A percentile compares a stretch with the other conserved stretches of the same genome.
phyloP scores from a whole-genome alignment of 2,888 invertebrate species.

The Cremastinae sp. region DNA sequence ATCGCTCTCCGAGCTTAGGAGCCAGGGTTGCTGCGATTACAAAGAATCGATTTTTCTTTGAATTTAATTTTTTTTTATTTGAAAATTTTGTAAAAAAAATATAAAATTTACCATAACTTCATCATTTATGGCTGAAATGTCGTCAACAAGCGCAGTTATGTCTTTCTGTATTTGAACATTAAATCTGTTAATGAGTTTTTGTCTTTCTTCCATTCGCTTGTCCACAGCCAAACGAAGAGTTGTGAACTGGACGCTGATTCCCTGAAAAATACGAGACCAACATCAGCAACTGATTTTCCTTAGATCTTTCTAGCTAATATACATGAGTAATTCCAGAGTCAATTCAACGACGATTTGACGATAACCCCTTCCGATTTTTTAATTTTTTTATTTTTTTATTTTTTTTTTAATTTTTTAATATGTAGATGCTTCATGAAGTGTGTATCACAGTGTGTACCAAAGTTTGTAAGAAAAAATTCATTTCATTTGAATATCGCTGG shows the following conservation, averaged over 20 bases:
- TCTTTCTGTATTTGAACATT: conserved; percentile 89
- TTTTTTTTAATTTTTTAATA: background rate
- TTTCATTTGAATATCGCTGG: too few species aligned
- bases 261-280: conserved; percentile 74
- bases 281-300: too few species aligned
- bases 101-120: conserved; percentile 84
- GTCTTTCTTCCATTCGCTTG: conserved; percentile 86
- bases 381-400: too few species aligned
- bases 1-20: conserved; percentile 88
- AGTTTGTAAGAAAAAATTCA: too few species aligned
- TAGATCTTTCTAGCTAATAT: too few species aligned
- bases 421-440: too few species aligned
- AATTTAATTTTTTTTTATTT: background rate
- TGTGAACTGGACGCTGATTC: conserved; percentile 84
- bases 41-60: background rate
- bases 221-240: conserved; percentile 87
- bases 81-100: background rate
- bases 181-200: conserved; percentile 86
- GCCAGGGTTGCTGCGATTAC: conserved; percentile 86
- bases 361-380: too few species aligned
- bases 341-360: conserved; percentile 3
- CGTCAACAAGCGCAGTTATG: conserved; percentile 87
- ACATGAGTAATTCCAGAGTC: conserved; percentile 3
- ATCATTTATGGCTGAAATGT: conserved; percentile 87
- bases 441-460: too few species aligned